Percentiles rank a stretch among this genome's conserved stretches.
phyloP scores from a whole-genome alignment of 2,888 invertebrate genomes.

The Abrostola tripartita region DNA sequence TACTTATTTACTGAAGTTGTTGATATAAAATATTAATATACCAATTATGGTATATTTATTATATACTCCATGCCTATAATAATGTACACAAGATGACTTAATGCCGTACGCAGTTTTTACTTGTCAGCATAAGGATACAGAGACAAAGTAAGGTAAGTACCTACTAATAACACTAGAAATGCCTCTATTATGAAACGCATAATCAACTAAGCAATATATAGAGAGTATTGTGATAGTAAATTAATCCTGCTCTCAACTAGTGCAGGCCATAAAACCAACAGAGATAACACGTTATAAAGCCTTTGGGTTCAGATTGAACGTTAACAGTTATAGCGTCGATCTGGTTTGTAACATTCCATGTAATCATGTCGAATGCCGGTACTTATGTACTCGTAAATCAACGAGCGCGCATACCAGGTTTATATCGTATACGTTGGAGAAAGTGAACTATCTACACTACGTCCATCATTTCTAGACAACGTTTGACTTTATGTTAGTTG shows the following conservation, averaged over 20 bases:
- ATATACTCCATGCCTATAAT: too few species aligned
- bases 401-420: conserved; percentile 22
- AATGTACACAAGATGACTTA: too few species aligned
- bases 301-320: conserved; percentile 51
- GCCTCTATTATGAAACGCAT: not conserved
- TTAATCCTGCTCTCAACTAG: conserved; percentile 47
- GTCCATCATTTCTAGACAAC: conserved; percentile 9
- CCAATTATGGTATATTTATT: too few species aligned
- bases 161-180: too few species aligned
- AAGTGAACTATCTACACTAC: conserved; percentile 5
- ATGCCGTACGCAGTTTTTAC: too few species aligned
- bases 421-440: conserved; percentile 17
- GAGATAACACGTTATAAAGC: conserved; percentile 46
- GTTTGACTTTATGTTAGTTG: conserved; percentile 19
- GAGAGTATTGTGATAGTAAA: conserved; percentile 37
- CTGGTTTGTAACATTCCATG: conserved; percentile 46
- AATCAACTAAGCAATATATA: conserved; percentile 43
- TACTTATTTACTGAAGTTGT: too few species aligned
- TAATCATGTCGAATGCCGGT: conserved; percentile 45
- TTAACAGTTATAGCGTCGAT: conserved; percentile 51
- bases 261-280: conserved; percentile 50
- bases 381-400: conserved; percentile 48
- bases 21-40: too few species aligned
- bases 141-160: too few species aligned
- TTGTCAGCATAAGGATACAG: too few species aligned